These are phyloP conservation scores for Cyclura pinguis DNA, from an alignment of 2,797 vertebrate species.

Conservation along the genomic window DNA sequence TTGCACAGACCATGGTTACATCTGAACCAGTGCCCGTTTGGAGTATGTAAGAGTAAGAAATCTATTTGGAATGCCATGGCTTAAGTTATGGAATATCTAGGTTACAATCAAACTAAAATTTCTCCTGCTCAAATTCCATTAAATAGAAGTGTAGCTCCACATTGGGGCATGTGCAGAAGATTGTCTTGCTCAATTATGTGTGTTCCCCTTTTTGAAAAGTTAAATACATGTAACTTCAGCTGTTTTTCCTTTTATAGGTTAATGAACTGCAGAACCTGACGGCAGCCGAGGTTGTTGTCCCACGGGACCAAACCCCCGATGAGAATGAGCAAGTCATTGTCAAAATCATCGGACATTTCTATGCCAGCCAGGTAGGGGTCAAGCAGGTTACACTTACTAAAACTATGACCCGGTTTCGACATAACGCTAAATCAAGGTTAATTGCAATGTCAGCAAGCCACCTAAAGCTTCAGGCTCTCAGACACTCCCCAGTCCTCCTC, in stretches of 20 bases:
- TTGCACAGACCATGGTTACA: not conserved
- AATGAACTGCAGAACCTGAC: slow-evolving; percentile 96
- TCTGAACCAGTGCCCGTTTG: not conserved
- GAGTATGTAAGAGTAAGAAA: not conserved
- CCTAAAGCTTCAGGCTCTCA: not conserved
- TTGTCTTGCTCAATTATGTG: not conserved
- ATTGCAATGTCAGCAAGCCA: not conserved
- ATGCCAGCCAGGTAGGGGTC: slow-evolving; percentile 91
- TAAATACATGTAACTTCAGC: not conserved
- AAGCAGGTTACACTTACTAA: not conserved
- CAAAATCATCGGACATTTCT: slow-evolving; percentile 98
- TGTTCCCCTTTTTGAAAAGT: not conserved
- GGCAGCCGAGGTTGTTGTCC: slow-evolving; percentile 94
- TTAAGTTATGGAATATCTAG: not conserved
- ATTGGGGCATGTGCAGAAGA: not conserved
- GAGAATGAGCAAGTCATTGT: slow-evolving; percentile 96
- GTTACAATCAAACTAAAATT: not conserved
- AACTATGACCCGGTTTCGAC: not conserved
- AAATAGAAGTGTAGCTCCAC: not conserved
- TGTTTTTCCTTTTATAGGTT: slow-evolving; percentile 78
- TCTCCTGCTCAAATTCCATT: not conserved
- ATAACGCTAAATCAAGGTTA: not conserved
- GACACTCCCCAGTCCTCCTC: not conserved
- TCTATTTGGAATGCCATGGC: not conserved
- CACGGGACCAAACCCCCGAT: slow-evolving; percentile 93